A percentile compares a stretch with the other conserved stretches of the same genome.
These are phyloP conservation scores for Erethizon dorsatum DNA, from an alignment of 2,797 vertebrate genomes.

Conservation along the genomic window DNA sequence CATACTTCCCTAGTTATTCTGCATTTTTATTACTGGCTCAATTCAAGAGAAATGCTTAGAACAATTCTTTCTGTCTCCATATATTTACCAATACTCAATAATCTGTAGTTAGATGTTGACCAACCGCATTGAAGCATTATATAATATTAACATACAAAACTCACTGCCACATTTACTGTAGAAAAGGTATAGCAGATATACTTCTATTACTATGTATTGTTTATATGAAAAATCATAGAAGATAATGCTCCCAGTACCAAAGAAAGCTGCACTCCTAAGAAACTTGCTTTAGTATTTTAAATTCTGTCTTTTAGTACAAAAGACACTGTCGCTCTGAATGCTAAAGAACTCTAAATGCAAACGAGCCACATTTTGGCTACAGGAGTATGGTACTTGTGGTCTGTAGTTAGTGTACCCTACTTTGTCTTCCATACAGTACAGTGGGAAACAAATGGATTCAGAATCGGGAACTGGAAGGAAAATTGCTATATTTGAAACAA, in stretches of 20 bases:
- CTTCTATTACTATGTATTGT: not conserved
- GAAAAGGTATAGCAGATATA: not conserved
- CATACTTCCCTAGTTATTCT: not conserved
- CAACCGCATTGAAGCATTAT: not conserved
- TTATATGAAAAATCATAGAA: not conserved
- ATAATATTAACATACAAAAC: not conserved
- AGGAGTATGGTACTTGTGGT: not conserved
- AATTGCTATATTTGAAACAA: not conserved
- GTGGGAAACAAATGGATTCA: not conserved
- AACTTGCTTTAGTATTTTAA: not conserved
- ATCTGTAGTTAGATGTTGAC: not conserved
- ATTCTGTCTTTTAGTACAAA: not conserved
- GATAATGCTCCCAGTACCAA: not conserved
- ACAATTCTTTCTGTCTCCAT: not conserved
- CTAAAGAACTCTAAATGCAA: not conserved
- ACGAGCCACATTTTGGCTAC: not conserved
- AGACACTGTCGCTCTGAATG: not conserved
- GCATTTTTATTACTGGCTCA: constrained; percentile 32
- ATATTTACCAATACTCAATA: not conserved
- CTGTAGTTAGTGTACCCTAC: not conserved
- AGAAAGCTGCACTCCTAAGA: not conserved
- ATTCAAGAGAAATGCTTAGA: not conserved
- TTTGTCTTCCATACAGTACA: not conserved
- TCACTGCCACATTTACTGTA: not conserved
- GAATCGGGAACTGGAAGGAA: constrained; percentile 14